These are phyloP conservation scores for Squalus acanthias DNA, from an alignment of 2,797 vertebrate species.

Conservation along the genomic window DNA sequence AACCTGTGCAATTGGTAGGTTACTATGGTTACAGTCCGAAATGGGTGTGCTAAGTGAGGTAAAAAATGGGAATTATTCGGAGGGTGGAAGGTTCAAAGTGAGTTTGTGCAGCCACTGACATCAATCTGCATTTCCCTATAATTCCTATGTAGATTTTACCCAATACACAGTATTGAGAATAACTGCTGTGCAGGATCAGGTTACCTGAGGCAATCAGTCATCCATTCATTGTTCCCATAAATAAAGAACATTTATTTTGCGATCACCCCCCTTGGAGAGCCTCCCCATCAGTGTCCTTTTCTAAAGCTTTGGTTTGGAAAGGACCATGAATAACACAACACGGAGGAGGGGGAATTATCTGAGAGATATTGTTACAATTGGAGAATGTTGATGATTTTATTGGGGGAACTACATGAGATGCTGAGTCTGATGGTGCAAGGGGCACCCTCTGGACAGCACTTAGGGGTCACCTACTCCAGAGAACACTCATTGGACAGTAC, in stretches of 20 bases:
- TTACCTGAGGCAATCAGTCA: neutral
- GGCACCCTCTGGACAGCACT: neutral
- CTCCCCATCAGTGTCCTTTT: neutral
- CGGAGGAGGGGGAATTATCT: neutral
- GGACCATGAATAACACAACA: neutral
- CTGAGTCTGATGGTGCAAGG: neutral
- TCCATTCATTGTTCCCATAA: neutral
- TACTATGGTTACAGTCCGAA: neutral
- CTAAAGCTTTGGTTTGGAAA: neutral
- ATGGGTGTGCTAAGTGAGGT: neutral
- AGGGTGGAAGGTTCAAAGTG: neutral
- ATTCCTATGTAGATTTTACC: constrained; percentile 3
- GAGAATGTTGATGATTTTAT: neutral
- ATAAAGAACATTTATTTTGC: neutral
- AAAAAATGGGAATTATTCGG: neutral
- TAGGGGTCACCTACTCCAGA: neutral
- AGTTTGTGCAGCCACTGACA: too few relatives aligned
- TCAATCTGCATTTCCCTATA: neutral
- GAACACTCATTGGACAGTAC: neutral
- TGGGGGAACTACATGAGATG: neutral
- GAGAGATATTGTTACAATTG: neutral
- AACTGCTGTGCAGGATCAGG: neutral
- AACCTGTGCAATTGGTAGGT: constrained; percentile 85
- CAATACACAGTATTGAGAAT: neutral
- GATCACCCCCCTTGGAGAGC: neutral